A percentile compares a stretch with the other conserved stretches of the same genome.
These are phyloP conservation scores for Drosophila funebris DNA, from an alignment of 1,140 invertebrate species.

Conservation along the genomic window DNA sequence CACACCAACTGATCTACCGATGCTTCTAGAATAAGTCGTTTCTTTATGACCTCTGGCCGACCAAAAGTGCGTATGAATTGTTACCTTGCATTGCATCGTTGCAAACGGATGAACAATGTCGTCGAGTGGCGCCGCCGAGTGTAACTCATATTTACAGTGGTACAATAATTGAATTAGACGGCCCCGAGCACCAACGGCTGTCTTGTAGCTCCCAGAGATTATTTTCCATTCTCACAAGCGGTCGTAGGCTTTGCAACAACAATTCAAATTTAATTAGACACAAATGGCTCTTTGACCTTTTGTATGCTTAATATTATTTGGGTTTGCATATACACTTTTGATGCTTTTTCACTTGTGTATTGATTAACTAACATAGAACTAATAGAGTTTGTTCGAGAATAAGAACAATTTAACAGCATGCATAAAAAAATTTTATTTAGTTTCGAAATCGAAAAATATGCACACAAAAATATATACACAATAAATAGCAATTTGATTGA, in stretches of 20 bases:
- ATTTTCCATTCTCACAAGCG: slow-evolving; percentile 5
- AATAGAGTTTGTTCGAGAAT: neutral
- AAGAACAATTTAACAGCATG: too few relatives aligned
- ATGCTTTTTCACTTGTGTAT: neutral
- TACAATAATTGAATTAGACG: slow-evolving; percentile 71
- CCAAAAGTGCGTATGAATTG: slow-evolving; percentile 67
- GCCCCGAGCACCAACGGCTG: slow-evolving; percentile 21
- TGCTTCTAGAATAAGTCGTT: slow-evolving; percentile 51
- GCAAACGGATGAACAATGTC: slow-evolving; percentile 33
- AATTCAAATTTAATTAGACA: slow-evolving; percentile 56
- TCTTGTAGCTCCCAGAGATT: neutral
- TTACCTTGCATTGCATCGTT: slow-evolving; percentile 12
- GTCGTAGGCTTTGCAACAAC: slow-evolving; percentile 7
- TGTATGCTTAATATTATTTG: neutral
- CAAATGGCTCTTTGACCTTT: slow-evolving; percentile 44
- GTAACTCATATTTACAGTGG: slow-evolving; percentile 77
- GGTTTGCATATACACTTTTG: neutral
- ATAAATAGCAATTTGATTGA: too few relatives aligned
- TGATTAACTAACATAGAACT: neutral
- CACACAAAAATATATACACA: too few relatives aligned
- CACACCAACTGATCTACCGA: slow-evolving; percentile 10
- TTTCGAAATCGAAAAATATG: too few relatives aligned
- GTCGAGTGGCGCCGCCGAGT: slow-evolving; percentile 32
- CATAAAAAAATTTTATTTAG: too few relatives aligned
- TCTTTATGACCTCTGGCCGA: slow-evolving; percentile 67